A percentile compares a stretch with the other conserved stretches of the same genome.
Conservation (phyloP, 2,113 vertebrate genomes). For the Axis porcinus region DNA sequence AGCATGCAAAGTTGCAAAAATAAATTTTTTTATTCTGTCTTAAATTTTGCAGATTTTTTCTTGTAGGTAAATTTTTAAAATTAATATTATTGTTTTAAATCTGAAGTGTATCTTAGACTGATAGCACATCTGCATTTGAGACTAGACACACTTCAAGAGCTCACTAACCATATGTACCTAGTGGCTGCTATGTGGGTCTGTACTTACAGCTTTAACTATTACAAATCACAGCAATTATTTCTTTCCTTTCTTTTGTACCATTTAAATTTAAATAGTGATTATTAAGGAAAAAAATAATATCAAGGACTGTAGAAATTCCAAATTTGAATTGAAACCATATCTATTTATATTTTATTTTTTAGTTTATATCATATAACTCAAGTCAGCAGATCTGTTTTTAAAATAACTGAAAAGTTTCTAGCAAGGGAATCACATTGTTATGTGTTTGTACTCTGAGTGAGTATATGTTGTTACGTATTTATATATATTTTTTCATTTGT, state of each 20-base stretch:
- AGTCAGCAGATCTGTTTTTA: neutral
- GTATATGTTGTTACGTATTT: neutral
- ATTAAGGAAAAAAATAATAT: neutral
- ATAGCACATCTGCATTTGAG: neutral
- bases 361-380: neutral
- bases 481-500: neutral
- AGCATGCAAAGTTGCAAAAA: neutral
- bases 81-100: neutral
- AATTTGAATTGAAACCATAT: neutral
- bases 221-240: neutral
- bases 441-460: neutral
- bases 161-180: neutral
- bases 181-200: neutral
- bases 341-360: neutral
- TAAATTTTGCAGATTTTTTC: neutral
- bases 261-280: constrained; percentile 17
- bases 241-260: neutral
- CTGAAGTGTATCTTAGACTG: neutral
- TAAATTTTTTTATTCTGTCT: neutral
- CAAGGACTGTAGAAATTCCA: neutral
- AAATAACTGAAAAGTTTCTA: neutral
- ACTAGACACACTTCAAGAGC: neutral
- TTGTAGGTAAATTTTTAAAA: neutral
- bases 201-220: neutral
- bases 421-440: neutral